Base-by-base conservation (phyloP, 2,113 vertebrate genomes). In the Microcebus jonahi region DNA sequence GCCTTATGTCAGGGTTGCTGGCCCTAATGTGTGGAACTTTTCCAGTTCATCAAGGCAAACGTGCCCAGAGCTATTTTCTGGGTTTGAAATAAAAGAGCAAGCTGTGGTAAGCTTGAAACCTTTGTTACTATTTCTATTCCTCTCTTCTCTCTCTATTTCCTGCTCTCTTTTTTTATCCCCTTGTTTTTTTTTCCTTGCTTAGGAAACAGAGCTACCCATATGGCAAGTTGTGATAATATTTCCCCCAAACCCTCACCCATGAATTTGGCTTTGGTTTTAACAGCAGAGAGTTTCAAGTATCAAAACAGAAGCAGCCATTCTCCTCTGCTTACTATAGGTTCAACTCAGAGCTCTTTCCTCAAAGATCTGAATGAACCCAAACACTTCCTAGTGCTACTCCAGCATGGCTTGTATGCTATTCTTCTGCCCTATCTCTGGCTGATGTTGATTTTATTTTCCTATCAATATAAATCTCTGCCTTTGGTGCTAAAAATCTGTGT, bases 31-130 rank as follows among this genome's bases (percentile, higher is more conserved):
- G 87, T 97, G 97, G 96, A 96, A 96, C 87, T 96, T 97, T 96
- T 97, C 97, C 97, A 98, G 93, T 97, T 97, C 90, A 88, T 97
- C 93, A 97, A 96, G 96, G 90, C 83, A 95, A 96, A 95, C 76
- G 3, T 85, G 96, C 93, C 96, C 96, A 95, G 93, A 97, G 96
- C 97, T 96, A 85, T 98, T 97, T 97, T 95, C 93, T 88, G 59
- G 83, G 65, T 86, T 97, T 92, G 80, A 97, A 98, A 97, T 96
- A 89, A 97, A 98, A 98, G 76, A 96, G 42, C 76, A 97, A 94
- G 77, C 89, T 89, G 89, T 87, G 80, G 88, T 68, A 83, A 80
- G 77, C 91, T 91, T 17, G 71, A 95, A 97, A 96, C 50, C 84
- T 94, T 96, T 95, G 89, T 92, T 86, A 31, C 80, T 75, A 70